These are phyloP conservation scores for Anguilla megastoma DNA, from an alignment of 2,797 vertebrate species.

Conservation along the genomic window DNA sequence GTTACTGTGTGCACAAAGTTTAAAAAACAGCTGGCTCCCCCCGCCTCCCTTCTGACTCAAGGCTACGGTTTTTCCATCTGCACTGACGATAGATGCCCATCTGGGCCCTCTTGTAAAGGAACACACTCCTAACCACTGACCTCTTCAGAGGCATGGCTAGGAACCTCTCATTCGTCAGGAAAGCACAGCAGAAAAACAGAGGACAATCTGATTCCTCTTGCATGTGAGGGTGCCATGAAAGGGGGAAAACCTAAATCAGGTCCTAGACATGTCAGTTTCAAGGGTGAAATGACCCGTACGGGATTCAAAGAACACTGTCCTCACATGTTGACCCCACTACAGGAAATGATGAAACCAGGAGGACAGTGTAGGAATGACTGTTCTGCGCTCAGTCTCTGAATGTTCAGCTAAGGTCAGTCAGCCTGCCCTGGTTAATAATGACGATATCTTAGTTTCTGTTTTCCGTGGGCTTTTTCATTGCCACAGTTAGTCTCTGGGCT, in stretches of 20 bases:
- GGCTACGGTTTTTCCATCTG: constrained; percentile 1
- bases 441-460: not conserved
- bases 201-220: not conserved
- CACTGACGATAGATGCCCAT: not conserved
- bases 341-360: not conserved
- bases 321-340: not conserved
- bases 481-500: not conserved
- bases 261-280: constrained; percentile 12
- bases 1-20: not conserved
- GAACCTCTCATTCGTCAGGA: not conserved
- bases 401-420: not conserved
- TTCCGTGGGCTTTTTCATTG: not conserved
- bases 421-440: not conserved
- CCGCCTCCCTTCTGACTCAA: not conserved
- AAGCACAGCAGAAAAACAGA: not conserved
- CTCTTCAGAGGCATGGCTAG: not conserved
- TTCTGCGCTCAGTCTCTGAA: not conserved
- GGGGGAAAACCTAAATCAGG: not conserved
- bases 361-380: not conserved
- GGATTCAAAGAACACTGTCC: not conserved
- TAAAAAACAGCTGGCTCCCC: not conserved
- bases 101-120: not conserved
- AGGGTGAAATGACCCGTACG: not conserved
- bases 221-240: not conserved
- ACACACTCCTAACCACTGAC: not conserved